Evolutionary conservation across 2,888 invertebrate genomes (phyloP).

Genomic region (Sinhomidia bicolor): DNA sequence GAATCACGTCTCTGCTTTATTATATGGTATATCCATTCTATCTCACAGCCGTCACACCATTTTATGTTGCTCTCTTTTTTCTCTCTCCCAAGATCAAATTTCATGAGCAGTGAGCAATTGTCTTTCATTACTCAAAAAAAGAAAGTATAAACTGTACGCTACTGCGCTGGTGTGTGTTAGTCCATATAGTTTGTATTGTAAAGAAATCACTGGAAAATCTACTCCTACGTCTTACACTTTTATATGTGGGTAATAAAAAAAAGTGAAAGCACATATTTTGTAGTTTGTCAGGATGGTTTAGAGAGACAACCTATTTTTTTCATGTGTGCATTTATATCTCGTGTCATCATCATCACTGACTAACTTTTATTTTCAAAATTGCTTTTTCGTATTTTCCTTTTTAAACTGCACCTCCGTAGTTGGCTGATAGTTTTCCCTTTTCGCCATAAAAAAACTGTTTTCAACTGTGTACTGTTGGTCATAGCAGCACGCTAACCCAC

Average conservation of each 20-base stretch:
- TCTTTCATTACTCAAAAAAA: slow-evolving; percentile 46
- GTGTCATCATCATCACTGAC: neutral
- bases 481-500: too few relatives aligned
- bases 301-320: neutral
- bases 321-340: neutral
- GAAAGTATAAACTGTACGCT: neutral
- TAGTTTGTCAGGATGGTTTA: neutral
- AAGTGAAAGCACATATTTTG: neutral
- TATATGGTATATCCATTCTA: slow-evolving; percentile 12
- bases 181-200: neutral
- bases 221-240: neutral
- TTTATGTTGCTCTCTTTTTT: slow-evolving; percentile 4
- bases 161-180: too few relatives aligned
- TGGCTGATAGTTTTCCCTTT: neutral
- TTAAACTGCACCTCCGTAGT: too few relatives aligned
- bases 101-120: slow-evolving; percentile 57
- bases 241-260: too few relatives aligned
- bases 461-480: neutral
- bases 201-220: too few relatives aligned
- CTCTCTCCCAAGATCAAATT: slow-evolving; percentile 44
- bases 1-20: neutral
- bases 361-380: neutral
- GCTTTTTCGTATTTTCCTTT: neutral
- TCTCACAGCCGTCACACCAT: neutral
- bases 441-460: neutral